These are phyloP conservation scores for Pangasius larnaudii DNA, from an alignment of 2,797 vertebrate species.

Conservation along the genomic window DNA sequence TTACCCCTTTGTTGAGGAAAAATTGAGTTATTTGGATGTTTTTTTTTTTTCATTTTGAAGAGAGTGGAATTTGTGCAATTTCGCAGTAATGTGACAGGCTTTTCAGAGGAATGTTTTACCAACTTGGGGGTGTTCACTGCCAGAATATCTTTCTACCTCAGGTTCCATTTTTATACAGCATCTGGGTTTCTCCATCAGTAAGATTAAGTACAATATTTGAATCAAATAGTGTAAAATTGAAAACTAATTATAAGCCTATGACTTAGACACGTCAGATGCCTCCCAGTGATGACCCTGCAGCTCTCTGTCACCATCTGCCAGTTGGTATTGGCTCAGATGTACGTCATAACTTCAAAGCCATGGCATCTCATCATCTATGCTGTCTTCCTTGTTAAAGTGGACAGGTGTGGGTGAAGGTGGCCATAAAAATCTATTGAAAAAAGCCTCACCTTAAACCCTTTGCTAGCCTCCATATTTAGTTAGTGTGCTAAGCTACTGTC, in stretches of 20 bases:
- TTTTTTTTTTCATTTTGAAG: background rate
- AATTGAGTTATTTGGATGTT: background rate
- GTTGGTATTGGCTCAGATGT: background rate
- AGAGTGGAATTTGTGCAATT: background rate
- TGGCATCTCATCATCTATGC: no score
- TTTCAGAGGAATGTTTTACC: background rate
- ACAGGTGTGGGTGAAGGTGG: background rate
- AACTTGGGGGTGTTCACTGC: background rate
- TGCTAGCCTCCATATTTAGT: background rate
- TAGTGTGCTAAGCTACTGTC: background rate
- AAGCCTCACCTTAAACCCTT: background rate
- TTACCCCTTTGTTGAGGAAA: background rate
- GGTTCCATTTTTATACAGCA: background rate
- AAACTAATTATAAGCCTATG: background rate
- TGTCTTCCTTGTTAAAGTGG: background rate
- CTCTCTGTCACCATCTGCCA: background rate
- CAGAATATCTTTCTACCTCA: background rate
- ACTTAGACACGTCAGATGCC: background rate
- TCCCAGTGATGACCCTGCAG: background rate
- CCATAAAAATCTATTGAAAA: background rate
- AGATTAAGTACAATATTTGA: background rate
- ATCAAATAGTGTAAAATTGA: background rate
- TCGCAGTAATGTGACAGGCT: background rate
- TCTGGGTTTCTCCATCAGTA: background rate
- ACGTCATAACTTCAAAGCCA: background rate